phyloP scores from a whole-genome alignment of 2,113 vertebrate species.

The Passer montanus region DNA sequence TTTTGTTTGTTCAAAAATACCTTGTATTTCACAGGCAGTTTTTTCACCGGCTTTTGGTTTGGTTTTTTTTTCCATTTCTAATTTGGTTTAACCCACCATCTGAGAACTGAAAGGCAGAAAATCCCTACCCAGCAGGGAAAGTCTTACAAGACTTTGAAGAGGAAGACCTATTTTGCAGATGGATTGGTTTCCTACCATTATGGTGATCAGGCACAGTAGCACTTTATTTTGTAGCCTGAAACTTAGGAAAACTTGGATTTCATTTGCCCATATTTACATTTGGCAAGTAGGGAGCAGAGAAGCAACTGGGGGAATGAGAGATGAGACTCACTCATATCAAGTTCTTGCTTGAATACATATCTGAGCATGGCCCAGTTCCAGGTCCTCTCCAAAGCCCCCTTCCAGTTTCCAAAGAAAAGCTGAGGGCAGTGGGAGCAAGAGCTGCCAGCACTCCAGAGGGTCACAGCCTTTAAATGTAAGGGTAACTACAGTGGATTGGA shows the following conservation, averaged over 20 bases:
- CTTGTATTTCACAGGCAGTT: neutral
- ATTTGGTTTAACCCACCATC: neutral
- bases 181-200: neutral
- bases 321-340: neutral
- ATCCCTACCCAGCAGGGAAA: constrained; percentile 15
- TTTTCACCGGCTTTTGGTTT: too few species aligned
- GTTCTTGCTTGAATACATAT: neutral
- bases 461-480: neutral
- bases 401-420: neutral
- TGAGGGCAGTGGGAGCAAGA: neutral
- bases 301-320: neutral
- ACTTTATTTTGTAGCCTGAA: neutral
- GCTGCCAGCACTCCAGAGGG: neutral
- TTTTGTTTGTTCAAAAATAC: neutral
- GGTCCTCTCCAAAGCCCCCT: neutral
- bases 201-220: neutral
- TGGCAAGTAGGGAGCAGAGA: neutral
- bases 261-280: neutral
- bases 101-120: constrained; percentile 8
- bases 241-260: neutral
- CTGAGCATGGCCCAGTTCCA: neutral
- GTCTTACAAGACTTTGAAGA: constrained; percentile 1
- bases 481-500: neutral
- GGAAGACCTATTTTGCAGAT: constrained; percentile 24
- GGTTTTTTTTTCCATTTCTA: neutral